phyloP scores from a whole-genome alignment of 2,113 vertebrate genomes.

The Pollachius pollachius region DNA sequence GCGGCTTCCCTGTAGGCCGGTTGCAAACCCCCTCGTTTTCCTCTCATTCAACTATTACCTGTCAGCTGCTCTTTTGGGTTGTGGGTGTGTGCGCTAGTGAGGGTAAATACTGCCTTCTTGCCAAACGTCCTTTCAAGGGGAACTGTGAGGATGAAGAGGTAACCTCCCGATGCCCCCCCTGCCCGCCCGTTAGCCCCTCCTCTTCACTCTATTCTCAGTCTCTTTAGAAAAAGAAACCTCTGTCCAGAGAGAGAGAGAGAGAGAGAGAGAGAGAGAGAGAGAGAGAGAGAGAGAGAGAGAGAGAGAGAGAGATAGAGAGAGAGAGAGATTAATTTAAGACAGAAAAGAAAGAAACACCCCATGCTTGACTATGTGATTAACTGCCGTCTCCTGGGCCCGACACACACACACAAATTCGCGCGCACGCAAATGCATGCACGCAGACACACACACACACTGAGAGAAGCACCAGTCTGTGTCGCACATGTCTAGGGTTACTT shows the following conservation, averaged over 20 bases:
- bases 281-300: conserved; percentile 13
- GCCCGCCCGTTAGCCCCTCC: conserved; percentile 3
- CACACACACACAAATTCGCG: conserved; percentile 33
- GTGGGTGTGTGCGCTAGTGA: neutral
- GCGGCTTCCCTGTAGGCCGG: neutral
- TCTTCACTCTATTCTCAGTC: conserved; percentile 46
- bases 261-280: neutral
- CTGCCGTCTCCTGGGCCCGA: conserved; percentile 63
- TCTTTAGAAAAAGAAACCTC: conserved; percentile 43
- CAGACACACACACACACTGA: conserved; percentile 28
- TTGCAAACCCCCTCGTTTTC: too few species aligned
- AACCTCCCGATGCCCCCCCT: conserved; percentile 15
- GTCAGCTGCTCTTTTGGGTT: neutral
- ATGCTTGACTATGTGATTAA: conserved; percentile 79
- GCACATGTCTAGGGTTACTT: conserved; percentile 77
- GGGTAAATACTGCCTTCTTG: neutral
- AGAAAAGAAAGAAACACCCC: conserved; percentile 67
- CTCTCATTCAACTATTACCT: too few species aligned
- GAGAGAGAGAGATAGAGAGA: conserved; percentile 12
- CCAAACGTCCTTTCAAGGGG: conserved; percentile 1
- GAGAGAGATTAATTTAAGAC: conserved; percentile 57
- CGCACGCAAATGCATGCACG: conserved; percentile 29
- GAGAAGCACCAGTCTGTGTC: conserved; percentile 64
- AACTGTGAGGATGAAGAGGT: conserved; percentile 18
- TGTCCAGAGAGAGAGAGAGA: neutral